A percentile compares a stretch with the other conserved stretches of the same genome.
These are phyloP conservation scores for Acinonyx jubatus DNA, from an alignment of 2,113 vertebrate species.

Conservation along the genomic window DNA sequence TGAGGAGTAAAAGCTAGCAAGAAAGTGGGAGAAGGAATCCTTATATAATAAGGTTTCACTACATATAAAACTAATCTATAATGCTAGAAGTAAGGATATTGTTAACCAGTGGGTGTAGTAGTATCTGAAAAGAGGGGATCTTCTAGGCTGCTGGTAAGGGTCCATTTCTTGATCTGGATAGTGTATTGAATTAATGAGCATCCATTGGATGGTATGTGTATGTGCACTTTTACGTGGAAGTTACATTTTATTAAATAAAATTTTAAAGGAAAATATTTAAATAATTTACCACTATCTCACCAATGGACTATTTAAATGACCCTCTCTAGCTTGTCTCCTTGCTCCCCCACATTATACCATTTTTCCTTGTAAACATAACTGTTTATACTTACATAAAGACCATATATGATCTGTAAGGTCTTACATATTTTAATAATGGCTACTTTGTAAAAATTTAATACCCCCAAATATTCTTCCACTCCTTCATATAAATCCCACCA, in stretches of 20 bases:
- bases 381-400: too few species aligned
- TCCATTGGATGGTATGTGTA: not conserved
- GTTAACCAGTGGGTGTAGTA: not conserved
- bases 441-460: not conserved
- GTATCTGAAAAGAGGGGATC: not conserved
- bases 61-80: not conserved
- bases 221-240: not conserved
- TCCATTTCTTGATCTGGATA: not conserved
- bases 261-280: not conserved
- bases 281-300: not conserved
- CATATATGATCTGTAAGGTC: not conserved
- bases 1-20: not conserved
- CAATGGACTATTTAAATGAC: not conserved
- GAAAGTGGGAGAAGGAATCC: not conserved
- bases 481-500: not conserved
- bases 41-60: not conserved
- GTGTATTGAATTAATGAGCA: not conserved
- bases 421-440: not conserved
- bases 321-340: not conserved
- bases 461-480: not conserved
- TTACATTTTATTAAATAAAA: not conserved
- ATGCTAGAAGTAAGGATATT: not conserved
- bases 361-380: not conserved
- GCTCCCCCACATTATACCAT: not conserved
- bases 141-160: not conserved